Conservation (phyloP, 2,113 vertebrate genomes). For the Microtus pennsylvanicus region DNA sequence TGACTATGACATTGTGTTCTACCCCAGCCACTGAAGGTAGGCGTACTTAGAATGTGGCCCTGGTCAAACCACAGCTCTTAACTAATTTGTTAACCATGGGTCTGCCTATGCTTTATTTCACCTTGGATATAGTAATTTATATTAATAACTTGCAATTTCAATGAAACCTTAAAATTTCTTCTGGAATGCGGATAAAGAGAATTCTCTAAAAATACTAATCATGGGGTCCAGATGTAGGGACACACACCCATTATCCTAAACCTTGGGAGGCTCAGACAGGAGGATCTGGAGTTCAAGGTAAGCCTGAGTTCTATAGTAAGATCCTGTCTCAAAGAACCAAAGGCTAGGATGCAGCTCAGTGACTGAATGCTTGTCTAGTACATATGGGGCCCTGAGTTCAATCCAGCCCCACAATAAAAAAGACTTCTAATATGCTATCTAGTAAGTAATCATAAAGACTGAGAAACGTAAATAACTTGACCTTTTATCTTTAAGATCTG, state of each 20-base stretch:
- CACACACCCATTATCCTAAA: background rate
- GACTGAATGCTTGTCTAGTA: background rate
- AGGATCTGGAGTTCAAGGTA: background rate
- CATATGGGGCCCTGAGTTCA: background rate
- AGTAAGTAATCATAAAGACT: slow-evolving; percentile 52
- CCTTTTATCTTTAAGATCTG: slow-evolving; percentile 90
- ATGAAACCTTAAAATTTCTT: slow-evolving; percentile 43
- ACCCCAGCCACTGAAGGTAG: background rate
- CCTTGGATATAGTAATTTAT: slow-evolving; percentile 39
- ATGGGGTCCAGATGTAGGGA: background rate
- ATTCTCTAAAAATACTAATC: slow-evolving; percentile 45
- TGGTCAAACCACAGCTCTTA: slow-evolving; percentile 5
- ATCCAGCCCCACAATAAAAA: background rate
- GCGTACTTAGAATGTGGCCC: background rate
- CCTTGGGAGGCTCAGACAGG: background rate
- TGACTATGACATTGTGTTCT: background rate
- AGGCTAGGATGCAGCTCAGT: background rate
- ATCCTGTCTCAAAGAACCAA: background rate
- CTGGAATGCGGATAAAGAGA: slow-evolving; percentile 39
- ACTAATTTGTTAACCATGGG: slow-evolving; percentile 31
- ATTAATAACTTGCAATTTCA: slow-evolving; percentile 17
- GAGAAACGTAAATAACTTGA: slow-evolving; percentile 63
- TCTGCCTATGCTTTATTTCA: slow-evolving; percentile 53
- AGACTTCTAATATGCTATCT: background rate
- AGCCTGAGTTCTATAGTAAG: background rate